phyloP scores from a whole-genome alignment of 2,113 vertebrate species.

The Tyto alba region DNA sequence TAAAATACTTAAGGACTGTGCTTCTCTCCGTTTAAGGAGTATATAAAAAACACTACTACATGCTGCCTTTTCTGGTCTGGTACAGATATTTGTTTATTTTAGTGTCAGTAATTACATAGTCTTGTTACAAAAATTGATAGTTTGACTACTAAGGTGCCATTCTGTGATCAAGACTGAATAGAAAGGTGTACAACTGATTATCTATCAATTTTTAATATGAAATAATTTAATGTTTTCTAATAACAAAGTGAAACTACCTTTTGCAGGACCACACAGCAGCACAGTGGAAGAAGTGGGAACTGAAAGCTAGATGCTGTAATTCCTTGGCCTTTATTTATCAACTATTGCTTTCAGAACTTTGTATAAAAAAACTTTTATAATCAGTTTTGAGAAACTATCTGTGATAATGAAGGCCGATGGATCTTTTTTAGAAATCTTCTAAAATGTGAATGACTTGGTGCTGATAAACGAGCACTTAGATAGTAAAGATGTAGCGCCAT shows the following conservation, averaged over 20 bases:
- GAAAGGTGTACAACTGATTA: neutral
- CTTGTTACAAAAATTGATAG: neutral
- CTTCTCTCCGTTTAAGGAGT: neutral
- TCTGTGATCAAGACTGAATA: neutral
- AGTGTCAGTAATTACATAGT: neutral
- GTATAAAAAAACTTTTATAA: neutral
- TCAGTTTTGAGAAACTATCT: neutral
- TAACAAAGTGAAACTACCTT: neutral
- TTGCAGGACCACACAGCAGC: neutral
- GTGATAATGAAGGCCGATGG: neutral
- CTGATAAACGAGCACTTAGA: neutral
- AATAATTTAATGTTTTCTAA: neutral
- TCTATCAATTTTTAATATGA: neutral
- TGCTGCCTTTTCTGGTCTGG: neutral
- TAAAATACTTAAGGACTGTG: neutral
- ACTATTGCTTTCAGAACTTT: neutral
- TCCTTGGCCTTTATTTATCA: neutral
- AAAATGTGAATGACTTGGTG: rapidly evolving
- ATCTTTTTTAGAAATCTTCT: neutral
- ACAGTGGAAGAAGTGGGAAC: neutral
- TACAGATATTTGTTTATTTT: neutral
- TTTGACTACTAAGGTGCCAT: neutral
- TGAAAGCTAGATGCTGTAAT: neutral
- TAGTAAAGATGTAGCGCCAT: rapidly evolving
- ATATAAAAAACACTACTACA: neutral